These are phyloP conservation scores for Lepidostoma basale DNA, from an alignment of 1,140 invertebrate species.

Conservation along the genomic window DNA sequence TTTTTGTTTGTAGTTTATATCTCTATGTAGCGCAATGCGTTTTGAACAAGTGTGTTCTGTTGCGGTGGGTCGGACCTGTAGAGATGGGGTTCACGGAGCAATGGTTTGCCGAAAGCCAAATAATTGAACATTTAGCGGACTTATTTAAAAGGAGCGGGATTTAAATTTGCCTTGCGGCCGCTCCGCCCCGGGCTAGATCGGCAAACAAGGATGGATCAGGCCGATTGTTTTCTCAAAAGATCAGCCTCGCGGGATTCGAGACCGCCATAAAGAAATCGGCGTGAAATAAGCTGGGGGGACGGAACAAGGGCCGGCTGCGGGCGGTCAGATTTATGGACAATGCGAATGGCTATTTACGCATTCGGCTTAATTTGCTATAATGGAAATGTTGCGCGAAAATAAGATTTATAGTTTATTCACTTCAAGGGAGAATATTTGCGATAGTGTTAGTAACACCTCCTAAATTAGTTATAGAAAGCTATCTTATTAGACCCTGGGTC, in stretches of 20 bases:
- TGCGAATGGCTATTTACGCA: conserved; percentile 4
- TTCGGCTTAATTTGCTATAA: conserved; percentile 24
- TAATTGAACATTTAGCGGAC: conserved; percentile 1
- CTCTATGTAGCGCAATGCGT: too few relatives aligned
- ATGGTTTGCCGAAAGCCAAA: conserved; percentile 14
- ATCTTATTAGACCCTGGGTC: too few relatives aligned
- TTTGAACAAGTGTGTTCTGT: too few relatives aligned
- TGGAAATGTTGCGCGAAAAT: conserved; percentile 3
- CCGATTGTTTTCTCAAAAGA: conserved; percentile 24
- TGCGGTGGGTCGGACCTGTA: too few relatives aligned
- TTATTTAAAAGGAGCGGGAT: conserved; percentile 19
- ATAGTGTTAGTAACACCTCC: too few relatives aligned
- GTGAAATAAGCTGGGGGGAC: neutral
- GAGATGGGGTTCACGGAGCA: conserved; percentile 9
- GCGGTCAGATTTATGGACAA: conserved; percentile 1
- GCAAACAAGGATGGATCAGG: conserved; percentile 12
- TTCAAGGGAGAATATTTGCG: too few relatives aligned
- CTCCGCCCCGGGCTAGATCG: conserved; percentile 5
- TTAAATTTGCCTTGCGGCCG: conserved; percentile 18
- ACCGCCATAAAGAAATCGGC: conserved; percentile 18
- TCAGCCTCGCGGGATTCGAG: conserved; percentile 2
- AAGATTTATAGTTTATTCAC: too few relatives aligned
- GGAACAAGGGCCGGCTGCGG: neutral
- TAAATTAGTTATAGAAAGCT: too few relatives aligned
- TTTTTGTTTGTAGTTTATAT: too few relatives aligned